Percentiles rank a stretch among this genome's conserved stretches.
These are phyloP conservation scores for Troides aeacus DNA, from an alignment of 2,888 invertebrate species.

Conservation along the genomic window DNA sequence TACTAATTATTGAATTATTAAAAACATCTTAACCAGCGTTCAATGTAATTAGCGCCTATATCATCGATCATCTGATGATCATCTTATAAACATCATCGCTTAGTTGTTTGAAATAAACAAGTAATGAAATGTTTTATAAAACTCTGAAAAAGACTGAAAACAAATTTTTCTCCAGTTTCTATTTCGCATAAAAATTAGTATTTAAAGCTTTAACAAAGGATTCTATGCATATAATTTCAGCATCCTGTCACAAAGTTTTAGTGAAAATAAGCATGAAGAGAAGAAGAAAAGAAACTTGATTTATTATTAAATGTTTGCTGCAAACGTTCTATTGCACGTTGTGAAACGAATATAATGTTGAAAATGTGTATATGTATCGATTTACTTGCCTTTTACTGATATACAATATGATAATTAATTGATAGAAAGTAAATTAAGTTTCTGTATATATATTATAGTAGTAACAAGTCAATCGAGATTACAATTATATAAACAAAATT, in stretches of 20 bases:
- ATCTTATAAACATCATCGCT: no score
- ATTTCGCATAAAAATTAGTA: conserved; percentile 24
- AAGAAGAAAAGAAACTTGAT: conserved; percentile 13
- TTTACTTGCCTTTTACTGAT: background rate
- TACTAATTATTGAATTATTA: no score
- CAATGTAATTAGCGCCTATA: no score
- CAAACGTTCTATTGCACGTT: background rate
- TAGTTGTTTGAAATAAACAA: background rate
- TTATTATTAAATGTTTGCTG: conserved; percentile 22
- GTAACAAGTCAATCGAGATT: no score
- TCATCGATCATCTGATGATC: no score
- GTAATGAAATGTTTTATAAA: background rate
- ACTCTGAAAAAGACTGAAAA: background rate
- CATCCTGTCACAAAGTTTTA: conserved; percentile 20
- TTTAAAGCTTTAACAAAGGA: conserved; percentile 25
- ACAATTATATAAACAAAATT: no score
- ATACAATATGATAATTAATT: background rate
- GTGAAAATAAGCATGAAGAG: conserved; percentile 23
- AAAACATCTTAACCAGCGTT: no score
- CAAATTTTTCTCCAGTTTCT: conserved; percentile 4
- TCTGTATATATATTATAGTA: no score
- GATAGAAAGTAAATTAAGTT: no score
- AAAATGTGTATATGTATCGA: background rate
- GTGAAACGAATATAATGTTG: conserved; percentile 3
- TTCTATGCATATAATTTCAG: conserved; percentile 26